Evolutionary conservation across 2,113 vertebrate genomes (phyloP).

Genomic region (Recurvirostra avosetta): DNA sequence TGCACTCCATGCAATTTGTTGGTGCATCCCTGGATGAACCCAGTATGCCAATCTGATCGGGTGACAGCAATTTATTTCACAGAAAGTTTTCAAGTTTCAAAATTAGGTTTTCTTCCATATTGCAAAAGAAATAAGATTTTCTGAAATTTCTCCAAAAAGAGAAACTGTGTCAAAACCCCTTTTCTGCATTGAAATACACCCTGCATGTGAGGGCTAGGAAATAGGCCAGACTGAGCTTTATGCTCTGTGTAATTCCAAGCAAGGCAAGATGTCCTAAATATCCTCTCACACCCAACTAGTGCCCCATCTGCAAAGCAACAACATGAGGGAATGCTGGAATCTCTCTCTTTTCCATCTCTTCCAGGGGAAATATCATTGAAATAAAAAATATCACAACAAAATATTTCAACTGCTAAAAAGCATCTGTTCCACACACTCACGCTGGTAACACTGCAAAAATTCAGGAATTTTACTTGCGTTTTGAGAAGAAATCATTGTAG

Average conservation of each 20-base stretch:
- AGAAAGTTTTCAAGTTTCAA: neutral
- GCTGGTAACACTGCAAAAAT: neutral
- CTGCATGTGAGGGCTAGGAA: neutral
- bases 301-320: neutral
- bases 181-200: neutral
- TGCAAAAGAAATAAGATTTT: neutral
- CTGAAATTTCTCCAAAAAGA: neutral
- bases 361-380: neutral
- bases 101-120: neutral
- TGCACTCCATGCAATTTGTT: neutral
- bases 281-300: neutral
- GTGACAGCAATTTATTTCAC: neutral
- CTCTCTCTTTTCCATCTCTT: neutral
- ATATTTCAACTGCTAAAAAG: neutral
- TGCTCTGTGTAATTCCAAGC: neutral
- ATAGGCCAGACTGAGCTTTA: neutral
- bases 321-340: neutral
- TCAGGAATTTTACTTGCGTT: neutral
- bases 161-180: neutral
- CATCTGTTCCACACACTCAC: neutral
- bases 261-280: neutral
- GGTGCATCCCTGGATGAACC: neutral
- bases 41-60: neutral
- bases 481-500: neutral
- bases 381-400: neutral